These are phyloP conservation scores for Brachionus calyciflorus DNA, from an alignment of 1,140 invertebrate species.

Conservation along the genomic window DNA sequence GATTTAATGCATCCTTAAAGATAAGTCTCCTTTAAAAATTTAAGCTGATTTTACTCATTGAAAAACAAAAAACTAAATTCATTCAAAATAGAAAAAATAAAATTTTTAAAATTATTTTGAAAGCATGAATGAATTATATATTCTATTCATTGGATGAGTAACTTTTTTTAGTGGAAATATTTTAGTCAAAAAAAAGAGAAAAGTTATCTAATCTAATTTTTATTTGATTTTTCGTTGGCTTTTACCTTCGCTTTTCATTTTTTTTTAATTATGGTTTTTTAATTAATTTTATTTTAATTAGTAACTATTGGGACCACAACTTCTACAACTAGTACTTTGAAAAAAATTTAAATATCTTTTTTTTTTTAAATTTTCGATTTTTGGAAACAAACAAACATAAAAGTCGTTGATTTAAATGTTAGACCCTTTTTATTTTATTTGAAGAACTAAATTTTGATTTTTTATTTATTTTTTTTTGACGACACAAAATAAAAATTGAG, in stretches of 20 bases:
- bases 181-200: too few species aligned
- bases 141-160: conserved; percentile 26
- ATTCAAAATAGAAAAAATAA: too few species aligned
- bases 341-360: not conserved
- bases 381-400: not conserved
- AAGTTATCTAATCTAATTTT: conserved; percentile 36
- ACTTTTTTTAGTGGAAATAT: too few species aligned
- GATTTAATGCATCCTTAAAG: too few species aligned
- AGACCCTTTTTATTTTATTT: not conserved
- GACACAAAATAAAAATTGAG: not conserved
- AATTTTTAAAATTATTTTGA: too few species aligned
- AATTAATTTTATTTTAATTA: conserved; percentile 34
- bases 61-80: too few species aligned
- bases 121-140: conserved; percentile 28
- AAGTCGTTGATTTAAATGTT: conserved; percentile 37
- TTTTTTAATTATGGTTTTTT: conserved; percentile 40
- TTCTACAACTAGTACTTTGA: not conserved
- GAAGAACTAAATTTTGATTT: not conserved
- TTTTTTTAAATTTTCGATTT: too few species aligned
- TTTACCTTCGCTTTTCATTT: not conserved
- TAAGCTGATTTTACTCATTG: too few species aligned
- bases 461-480: not conserved
- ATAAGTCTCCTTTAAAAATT: too few species aligned
- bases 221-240: not conserved
- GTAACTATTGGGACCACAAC: too few species aligned